Conservation (phyloP, 1,140 invertebrate genomes). For the Ridgeia piscesae region DNA sequence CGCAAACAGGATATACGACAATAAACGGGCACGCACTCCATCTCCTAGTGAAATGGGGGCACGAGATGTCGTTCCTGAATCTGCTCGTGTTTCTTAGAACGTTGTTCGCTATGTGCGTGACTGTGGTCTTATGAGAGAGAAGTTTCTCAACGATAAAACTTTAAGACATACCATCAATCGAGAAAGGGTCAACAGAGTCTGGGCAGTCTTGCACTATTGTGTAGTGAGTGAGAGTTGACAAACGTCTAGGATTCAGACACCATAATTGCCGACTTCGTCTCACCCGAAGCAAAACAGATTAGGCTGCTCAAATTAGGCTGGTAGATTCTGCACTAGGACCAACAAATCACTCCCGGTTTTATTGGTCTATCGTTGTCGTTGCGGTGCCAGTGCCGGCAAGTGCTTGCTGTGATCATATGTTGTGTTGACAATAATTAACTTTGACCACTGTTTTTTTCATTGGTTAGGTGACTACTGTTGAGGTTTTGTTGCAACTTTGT, state of each 20-base stretch:
- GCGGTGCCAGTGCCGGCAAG: not conserved
- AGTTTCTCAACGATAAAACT: no score
- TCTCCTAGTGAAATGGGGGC: not conserved
- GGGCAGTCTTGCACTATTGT: not conserved
- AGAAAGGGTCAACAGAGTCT: not conserved
- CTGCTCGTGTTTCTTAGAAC: no score
- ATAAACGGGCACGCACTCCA: not conserved
- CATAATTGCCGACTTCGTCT: not conserved
- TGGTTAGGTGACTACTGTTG: not conserved
- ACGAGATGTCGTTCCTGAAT: no score
- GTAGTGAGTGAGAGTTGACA: not conserved
- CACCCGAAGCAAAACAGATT: not conserved
- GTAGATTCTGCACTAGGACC: not conserved
- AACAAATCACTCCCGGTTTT: not conserved
- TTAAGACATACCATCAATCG: not conserved
- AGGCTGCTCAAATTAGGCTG: not conserved
- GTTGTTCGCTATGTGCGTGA: no score
- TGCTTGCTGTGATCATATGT: not conserved
- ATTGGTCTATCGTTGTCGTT: not conserved
- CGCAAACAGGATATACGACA: not conserved
- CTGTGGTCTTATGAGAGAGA: no score
- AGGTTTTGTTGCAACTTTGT: not conserved
- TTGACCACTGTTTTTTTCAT: not conserved
- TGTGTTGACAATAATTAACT: not conserved
- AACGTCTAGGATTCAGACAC: not conserved